phyloP scores from a whole-genome alignment of 2,888 invertebrate genomes.

The Mystacides longicornis region DNA sequence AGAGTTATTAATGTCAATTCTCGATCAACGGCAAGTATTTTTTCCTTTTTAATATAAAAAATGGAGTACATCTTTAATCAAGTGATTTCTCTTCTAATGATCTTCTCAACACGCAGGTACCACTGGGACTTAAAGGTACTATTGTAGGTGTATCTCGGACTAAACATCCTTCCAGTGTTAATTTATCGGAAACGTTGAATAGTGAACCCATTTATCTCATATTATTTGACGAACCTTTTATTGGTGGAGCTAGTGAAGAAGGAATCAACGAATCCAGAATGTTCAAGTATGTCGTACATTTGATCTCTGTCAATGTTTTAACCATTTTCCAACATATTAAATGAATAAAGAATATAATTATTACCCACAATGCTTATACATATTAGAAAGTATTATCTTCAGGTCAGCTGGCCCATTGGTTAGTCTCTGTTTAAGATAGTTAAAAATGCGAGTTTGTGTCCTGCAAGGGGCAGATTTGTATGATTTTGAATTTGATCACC shows the following conservation, averaged over 20 bases:
- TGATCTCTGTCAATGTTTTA: background rate
- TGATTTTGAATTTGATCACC: too few species aligned
- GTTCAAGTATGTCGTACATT: constrained; percentile 35
- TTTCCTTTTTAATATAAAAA: background rate
- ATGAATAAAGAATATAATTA: too few species aligned
- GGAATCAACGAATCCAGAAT: constrained; percentile 34
- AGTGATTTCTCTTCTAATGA: background rate
- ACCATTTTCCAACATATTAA: background rate
- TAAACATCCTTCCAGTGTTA: constrained; percentile 39
- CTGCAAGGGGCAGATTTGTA: too few species aligned
- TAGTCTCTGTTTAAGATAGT: too few species aligned
- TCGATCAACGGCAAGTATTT: constrained; percentile 51
- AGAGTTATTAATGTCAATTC: constrained; percentile 73
- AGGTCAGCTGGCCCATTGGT: too few species aligned
- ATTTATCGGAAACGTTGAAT: constrained; percentile 45
- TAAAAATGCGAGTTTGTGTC: too few species aligned
- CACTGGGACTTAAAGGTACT: constrained; percentile 77
- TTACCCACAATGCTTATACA: too few species aligned
- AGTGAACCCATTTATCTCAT: constrained; percentile 64
- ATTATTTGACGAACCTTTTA: constrained; percentile 71
- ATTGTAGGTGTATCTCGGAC: constrained; percentile 59
- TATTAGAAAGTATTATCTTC: too few species aligned
- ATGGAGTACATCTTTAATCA: background rate
- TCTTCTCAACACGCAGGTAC: constrained; percentile 39
- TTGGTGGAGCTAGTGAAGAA: constrained; percentile 49